Conservation (phyloP, 1,140 invertebrate genomes). For the Lineus longissimus region DNA sequence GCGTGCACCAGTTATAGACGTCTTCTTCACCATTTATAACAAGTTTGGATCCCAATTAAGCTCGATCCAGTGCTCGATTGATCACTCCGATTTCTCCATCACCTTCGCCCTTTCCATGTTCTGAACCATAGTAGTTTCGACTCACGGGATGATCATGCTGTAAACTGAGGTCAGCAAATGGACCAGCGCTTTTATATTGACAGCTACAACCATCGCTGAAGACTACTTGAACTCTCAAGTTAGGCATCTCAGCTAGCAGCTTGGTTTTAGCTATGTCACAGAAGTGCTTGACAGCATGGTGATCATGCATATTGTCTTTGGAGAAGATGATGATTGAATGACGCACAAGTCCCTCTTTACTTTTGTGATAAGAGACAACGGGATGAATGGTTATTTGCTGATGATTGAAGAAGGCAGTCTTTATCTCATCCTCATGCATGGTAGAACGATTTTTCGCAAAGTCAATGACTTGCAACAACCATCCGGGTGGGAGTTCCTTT, state of each 20-base stretch:
- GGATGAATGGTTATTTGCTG: not conserved
- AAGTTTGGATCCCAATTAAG: constrained; percentile 10
- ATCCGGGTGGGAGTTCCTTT: constrained; percentile 9
- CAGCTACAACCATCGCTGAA: constrained; percentile 14
- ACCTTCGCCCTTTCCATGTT: constrained; percentile 22
- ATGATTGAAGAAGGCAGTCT: not conserved
- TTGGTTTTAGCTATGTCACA: too few relatives aligned
- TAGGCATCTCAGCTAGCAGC: too few relatives aligned
- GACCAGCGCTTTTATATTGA: constrained; percentile 12
- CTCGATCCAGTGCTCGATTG: constrained; percentile 18
- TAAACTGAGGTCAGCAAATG: constrained; percentile 11
- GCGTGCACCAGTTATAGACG: not conserved
- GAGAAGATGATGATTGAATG: too few relatives aligned
- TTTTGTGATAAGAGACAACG: not conserved
- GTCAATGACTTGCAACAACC: constrained; percentile 12
- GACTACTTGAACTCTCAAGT: not conserved
- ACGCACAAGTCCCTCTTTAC: too few relatives aligned
- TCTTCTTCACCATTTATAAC: constrained; percentile 7
- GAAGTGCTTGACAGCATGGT: too few relatives aligned
- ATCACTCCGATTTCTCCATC: constrained; percentile 21
- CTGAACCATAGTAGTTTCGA: constrained; percentile 24
- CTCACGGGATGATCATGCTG: not conserved
- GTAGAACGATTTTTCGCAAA: constrained; percentile 1
- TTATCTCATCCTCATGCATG: not conserved
- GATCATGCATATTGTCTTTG: too few relatives aligned